Conservation (phyloP, 1,140 invertebrate genomes). For the Procambarus clarkii region DNA sequence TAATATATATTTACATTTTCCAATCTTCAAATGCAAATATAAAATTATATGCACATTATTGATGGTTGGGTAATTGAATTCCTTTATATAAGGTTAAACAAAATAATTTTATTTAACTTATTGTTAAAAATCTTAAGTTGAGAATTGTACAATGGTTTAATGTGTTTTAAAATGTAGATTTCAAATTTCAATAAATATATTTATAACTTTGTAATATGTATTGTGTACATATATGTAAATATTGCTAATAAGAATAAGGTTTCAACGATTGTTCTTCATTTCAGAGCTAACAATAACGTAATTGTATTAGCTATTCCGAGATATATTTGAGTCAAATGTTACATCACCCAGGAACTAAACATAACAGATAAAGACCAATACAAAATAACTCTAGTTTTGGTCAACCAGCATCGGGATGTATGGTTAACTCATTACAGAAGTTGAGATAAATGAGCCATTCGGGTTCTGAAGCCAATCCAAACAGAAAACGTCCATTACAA, state of each 20-base stretch:
- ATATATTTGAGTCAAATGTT: constrained; percentile 30
- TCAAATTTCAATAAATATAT: neutral
- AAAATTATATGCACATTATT: too few relatives aligned
- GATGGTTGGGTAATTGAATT: neutral
- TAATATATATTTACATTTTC: too few relatives aligned
- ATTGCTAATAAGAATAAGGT: too few relatives aligned
- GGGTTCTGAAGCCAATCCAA: neutral
- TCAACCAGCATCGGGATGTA: neutral
- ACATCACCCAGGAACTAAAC: constrained; percentile 44
- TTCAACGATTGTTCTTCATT: constrained; percentile 6
- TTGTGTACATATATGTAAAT: too few relatives aligned
- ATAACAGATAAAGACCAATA: neutral
- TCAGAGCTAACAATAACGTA: constrained; percentile 25
- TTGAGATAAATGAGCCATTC: neutral
- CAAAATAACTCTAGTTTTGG: neutral
- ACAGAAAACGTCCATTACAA: constrained; percentile 10
- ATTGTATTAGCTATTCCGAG: neutral
- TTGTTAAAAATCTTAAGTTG: too few relatives aligned
- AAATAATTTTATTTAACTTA: neutral
- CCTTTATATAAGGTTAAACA: neutral
- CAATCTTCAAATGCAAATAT: too few relatives aligned
- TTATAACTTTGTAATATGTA: too few relatives aligned
- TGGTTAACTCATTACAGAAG: constrained; percentile 6
- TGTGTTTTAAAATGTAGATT: neutral
- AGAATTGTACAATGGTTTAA: too few relatives aligned